Base-by-base conservation (phyloP, 2,797 vertebrate species). In the Rhinella marina region DNA sequence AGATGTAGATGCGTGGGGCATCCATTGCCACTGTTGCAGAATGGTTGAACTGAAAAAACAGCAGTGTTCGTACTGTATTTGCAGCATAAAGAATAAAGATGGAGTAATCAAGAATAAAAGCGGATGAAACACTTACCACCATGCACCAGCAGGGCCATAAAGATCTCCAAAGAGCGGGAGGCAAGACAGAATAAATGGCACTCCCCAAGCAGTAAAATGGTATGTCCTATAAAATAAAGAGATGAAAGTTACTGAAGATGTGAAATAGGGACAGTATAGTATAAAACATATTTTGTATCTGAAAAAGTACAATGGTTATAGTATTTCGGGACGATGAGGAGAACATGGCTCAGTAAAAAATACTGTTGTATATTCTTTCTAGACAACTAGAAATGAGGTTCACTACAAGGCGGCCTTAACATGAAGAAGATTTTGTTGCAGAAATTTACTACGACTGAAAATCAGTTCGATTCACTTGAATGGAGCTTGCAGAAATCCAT, bases 81-180 rank as follows among this genome's bases (percentile, higher is more conserved):
- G 59, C 25, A 64, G 1, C 8, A 54, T 25, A 54, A 56, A 78
- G 23, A 56, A 61, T 81, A 23, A 61, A 50, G 4, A 64, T 81
- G 3, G 0, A 10, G 9, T 57, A 79, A 54, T 17, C 56, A 57
- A 57, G 23, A 79, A 56, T 5, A 61, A 68, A 68, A 2, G 7
- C 7, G 21, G n/a, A n/a, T 23, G 54, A 77, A 89, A 90, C 48
- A 91, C 94, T 83, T 72, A 96, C 95, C 92, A 91, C 95, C 94
- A 97, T 86, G 94, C 91, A 91, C 96, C 94, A 25, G 95, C 95
- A 25, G 94, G 94, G 88, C 95, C 95, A 32, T 95, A 94, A 93
- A 93, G 95, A 90, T 96, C 94, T 91, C 92, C 94, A 14, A 94
- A 88, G 81, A 96, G 92, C 2, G 94, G 95, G 80, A 96, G 91